A percentile compares a stretch with the other conserved stretches of the same genome.
These are phyloP conservation scores for Cariama cristata DNA, from an alignment of 2,113 vertebrate genomes.

Conservation along the genomic window DNA sequence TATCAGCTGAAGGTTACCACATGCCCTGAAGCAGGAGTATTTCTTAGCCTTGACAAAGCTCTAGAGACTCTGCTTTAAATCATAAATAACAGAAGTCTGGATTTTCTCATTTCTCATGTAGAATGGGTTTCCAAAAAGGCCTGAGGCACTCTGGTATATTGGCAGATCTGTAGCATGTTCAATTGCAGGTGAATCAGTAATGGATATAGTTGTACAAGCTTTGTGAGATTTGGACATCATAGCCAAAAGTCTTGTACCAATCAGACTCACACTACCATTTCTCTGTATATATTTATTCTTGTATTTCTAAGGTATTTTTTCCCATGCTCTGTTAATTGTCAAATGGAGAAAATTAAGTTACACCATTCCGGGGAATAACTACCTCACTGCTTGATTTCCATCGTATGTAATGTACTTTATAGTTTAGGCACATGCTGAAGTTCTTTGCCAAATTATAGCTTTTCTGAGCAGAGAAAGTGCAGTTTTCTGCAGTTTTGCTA, in stretches of 20 bases:
- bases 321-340: not conserved
- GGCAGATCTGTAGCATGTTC: not conserved
- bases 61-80: not conserved
- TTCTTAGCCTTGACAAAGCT: not conserved
- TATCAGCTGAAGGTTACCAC: not conserved
- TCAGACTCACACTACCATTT: not conserved
- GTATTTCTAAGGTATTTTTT: not conserved
- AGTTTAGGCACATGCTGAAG: constrained; percentile 18
- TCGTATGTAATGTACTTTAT: constrained; percentile 1
- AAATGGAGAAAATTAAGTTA: constrained; percentile 40
- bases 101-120: not conserved
- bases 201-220: not conserved
- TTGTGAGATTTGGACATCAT: not conserved
- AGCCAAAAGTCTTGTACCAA: not conserved
- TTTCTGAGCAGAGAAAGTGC: constrained; percentile 28
- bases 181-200: not conserved
- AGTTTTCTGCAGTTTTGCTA: constrained; percentile 27
- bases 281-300: not conserved
- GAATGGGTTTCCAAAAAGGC: not conserved
- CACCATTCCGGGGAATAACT: not conserved
- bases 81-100: not conserved
- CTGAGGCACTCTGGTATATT: not conserved
- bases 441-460: constrained; percentile 47
- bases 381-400: constrained; percentile 20
- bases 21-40: rapidly evolving